A percentile compares a stretch with the other conserved stretches of the same genome.
These are phyloP conservation scores for Cephus pulcher DNA, from an alignment of 2,888 invertebrate genomes.

Conservation along the genomic window DNA sequence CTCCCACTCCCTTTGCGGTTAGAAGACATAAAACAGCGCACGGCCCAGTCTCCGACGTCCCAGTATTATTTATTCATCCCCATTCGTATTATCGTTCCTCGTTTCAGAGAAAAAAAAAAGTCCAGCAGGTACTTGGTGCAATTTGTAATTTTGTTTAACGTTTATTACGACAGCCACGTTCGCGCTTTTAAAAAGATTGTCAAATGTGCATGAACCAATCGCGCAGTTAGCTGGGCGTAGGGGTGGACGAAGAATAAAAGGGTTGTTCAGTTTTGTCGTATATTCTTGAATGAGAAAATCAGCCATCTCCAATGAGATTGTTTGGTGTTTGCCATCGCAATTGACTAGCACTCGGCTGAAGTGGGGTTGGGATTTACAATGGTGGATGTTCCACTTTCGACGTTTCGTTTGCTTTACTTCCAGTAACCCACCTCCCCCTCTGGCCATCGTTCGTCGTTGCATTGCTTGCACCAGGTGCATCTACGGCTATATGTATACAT, in stretches of 20 bases:
- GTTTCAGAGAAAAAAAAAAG: background rate
- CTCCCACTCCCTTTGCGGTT: background rate
- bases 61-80: background rate
- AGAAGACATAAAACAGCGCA: background rate
- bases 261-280: background rate
- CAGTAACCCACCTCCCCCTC: background rate
- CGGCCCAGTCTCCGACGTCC: background rate
- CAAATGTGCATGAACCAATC: background rate
- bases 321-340: slow-evolving; percentile 33
- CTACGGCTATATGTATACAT: background rate
- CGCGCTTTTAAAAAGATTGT: background rate
- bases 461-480: background rate
- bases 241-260: background rate
- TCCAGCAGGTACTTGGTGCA: background rate
- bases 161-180: background rate
- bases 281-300: background rate
- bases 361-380: background rate
- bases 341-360: slow-evolving; percentile 15
- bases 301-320: slow-evolving; percentile 16
- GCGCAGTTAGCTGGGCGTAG: background rate
- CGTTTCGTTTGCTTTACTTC: background rate
- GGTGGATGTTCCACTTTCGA: background rate
- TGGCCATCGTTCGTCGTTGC: background rate
- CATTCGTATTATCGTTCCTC: background rate
- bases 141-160: background rate